phyloP scores from a whole-genome alignment of 2,888 invertebrate genomes.

The Drosophila monieri region DNA sequence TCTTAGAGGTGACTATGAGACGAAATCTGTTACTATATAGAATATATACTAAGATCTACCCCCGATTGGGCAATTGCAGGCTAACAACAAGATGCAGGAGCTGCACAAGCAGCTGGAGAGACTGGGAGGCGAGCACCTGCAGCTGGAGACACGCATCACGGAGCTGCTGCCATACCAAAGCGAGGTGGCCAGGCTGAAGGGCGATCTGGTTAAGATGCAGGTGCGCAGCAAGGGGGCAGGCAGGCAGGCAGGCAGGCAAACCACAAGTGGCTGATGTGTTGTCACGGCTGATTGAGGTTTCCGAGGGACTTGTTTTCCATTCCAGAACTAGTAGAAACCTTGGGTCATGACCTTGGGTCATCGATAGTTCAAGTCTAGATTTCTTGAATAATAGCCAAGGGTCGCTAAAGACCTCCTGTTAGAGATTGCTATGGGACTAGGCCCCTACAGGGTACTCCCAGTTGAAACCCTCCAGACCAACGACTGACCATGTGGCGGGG shows the following conservation, averaged over 20 bases:
- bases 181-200: conserved; percentile 88
- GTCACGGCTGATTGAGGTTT: too few species aligned
- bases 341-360: too few species aligned
- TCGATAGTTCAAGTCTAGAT: too few species aligned
- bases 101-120: conserved; percentile 87
- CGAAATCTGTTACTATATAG: not conserved
- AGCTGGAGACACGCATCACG: conserved; percentile 86
- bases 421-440: too few species aligned
- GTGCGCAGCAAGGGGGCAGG: too few species aligned
- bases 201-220: conserved; percentile 89
- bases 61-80: conserved; percentile 57
- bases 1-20: conserved; percentile 70
- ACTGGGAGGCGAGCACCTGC: conserved; percentile 87
- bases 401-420: too few species aligned
- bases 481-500: conserved; percentile 18
- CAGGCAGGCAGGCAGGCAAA: not conserved
- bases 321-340: too few species aligned
- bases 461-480: too few species aligned
- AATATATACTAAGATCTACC: not conserved
- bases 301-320: too few species aligned
- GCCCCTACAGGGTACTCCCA: not conserved
- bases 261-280: conserved; percentile 26
- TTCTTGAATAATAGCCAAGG: too few species aligned
- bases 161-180: conserved; percentile 88
- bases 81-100: conserved; percentile 86